Base-by-base conservation (phyloP, 2,888 invertebrate genomes). In the Oasisia sp. region DNA sequence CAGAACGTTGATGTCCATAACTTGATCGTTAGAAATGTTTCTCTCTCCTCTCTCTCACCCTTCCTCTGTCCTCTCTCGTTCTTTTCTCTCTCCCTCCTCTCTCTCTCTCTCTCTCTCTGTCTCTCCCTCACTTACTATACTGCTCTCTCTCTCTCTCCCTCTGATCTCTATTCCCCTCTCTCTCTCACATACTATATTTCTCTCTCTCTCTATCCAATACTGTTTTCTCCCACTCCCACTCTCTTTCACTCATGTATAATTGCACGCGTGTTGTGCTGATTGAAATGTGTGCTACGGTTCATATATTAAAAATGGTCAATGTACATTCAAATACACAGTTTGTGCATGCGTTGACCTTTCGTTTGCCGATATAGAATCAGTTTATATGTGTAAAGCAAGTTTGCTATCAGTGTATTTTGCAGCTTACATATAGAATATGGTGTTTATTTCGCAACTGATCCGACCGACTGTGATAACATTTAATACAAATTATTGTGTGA, bases 201-300 rank as follows among this genome's bases (percentile, higher is more conserved):
- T 19, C 74, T 74, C 74, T 74, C 74, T 19, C 27, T 74, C 74
- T 74, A 3, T 74, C 7, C 74, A 38, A 38, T 38, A 38, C 38
- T 38, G 38, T 14, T 56, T 14, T 56, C 11, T 56, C 11, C 11
- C 11, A 56, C 56, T 11, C 74, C 7, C 74, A 7, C 74, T 58
- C 14, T 11, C 58, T 74, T 27, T 74, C 74, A 14, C 56, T 56
- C 74, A 27, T 74, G 7, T 74, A 74, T 74, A 19, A 74, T 74
- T 74, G 74, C 74, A 74, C 74, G 74, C n/a, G 74, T 74, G 74
- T n/a, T 74, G 74, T 74, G 74, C 74, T 74, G 74, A n/a, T 74
- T 74, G 74, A 74, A 74, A 74, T 74, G 74, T 74, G 74, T 74
- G 74, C 74, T 19, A 74, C 74, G 74, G 74, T 74, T 74, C 14